Conservation (phyloP, 1,140 invertebrate genomes). For the Ostrea edulis region DNA sequence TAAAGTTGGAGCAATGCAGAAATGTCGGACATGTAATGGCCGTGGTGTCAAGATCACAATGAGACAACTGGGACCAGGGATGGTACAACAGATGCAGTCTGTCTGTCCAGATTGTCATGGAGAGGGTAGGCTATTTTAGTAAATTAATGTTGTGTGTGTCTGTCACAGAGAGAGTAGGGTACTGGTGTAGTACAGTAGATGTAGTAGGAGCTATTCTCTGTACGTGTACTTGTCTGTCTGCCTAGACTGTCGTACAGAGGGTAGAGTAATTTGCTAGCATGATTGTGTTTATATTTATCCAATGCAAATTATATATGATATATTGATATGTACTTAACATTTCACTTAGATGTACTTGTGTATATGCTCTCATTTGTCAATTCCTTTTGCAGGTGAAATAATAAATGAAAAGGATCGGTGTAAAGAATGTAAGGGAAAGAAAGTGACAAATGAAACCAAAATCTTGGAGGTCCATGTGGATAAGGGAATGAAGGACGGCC, state of each 20-base stretch:
- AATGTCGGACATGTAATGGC: conserved; percentile 93
- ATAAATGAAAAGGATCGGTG: conserved; percentile 86
- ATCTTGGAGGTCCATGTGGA: conserved; percentile 99
- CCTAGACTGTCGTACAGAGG: too few species aligned
- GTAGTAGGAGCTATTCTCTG: too few species aligned
- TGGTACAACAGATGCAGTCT: conserved; percentile 97
- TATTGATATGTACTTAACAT: too few species aligned
- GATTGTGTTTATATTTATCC: too few species aligned
- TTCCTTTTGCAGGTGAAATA: conserved; percentile 82
- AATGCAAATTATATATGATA: too few species aligned
- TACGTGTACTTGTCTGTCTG: too few species aligned
- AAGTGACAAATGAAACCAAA: conserved; percentile 94
- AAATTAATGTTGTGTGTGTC: background rate
- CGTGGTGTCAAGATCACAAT: conserved; percentile 93
- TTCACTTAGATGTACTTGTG: too few species aligned
- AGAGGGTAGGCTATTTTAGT: conserved; percentile 84
- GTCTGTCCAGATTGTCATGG: conserved; percentile 94
- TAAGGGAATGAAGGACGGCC: conserved; percentile 97
- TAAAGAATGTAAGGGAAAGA: conserved; percentile 94
- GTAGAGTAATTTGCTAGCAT: too few species aligned
- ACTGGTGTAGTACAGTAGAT: too few species aligned
- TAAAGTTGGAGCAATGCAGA: conserved; percentile 90
- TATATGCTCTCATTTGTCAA: background rate
- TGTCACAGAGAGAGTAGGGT: too few species aligned
- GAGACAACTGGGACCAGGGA: conserved; percentile 95